These are phyloP conservation scores for Paralichthys olivaceus DNA, from an alignment of 2,113 vertebrate species.

Conservation along the genomic window DNA sequence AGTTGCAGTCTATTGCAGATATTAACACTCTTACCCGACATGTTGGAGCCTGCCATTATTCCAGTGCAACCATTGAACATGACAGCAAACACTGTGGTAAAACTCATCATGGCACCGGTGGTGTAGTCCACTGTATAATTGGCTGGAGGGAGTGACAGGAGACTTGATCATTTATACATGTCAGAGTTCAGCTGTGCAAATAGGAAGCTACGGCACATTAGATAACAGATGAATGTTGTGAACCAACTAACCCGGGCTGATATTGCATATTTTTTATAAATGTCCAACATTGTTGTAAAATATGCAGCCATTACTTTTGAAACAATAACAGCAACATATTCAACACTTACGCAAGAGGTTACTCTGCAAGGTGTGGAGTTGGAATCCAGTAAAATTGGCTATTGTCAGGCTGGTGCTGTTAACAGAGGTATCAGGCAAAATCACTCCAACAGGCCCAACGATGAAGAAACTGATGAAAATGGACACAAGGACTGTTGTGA, in stretches of 20 bases:
- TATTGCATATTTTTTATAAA: background rate
- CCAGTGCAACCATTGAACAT: constrained; percentile 91
- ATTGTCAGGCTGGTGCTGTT: constrained; percentile 39
- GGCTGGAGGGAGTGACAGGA: constrained; percentile 64
- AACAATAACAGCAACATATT: background rate
- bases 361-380: constrained; percentile 79
- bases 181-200: background rate
- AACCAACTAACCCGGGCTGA: background rate
- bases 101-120: constrained; percentile 83
- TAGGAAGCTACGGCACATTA: background rate
- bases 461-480: constrained; percentile 87
- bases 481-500: constrained; percentile 80
- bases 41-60: constrained; percentile 91
- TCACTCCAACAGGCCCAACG: constrained; percentile 71
- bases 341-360: constrained; percentile 78
- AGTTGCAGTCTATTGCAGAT: background rate
- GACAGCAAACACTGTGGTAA: constrained; percentile 86
- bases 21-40: constrained; percentile 81
- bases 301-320: background rate
- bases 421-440: constrained; percentile 55
- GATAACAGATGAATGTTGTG: background rate
- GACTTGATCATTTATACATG: background rate
- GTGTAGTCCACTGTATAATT: constrained; percentile 85
- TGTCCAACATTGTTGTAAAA: background rate
- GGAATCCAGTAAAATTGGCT: constrained; percentile 85